These are phyloP conservation scores for Phortica variegata DNA, from an alignment of 1,140 invertebrate genomes.

Conservation along the genomic window DNA sequence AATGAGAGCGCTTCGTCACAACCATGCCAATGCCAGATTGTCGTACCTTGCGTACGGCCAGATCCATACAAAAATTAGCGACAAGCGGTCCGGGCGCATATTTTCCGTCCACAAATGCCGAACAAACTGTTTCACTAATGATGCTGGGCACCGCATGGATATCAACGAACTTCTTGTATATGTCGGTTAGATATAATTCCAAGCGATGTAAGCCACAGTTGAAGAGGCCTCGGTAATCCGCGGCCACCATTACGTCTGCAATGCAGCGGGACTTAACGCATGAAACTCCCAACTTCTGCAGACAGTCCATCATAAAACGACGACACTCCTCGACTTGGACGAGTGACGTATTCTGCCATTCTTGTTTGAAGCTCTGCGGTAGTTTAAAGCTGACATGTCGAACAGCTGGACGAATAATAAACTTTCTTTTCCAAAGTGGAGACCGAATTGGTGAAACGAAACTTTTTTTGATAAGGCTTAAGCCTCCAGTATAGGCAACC, in stretches of 20 bases:
- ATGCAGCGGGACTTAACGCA: constrained; percentile 66
- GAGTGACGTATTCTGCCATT: constrained; percentile 50
- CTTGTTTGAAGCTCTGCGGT: not conserved
- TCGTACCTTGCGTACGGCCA: constrained; percentile 83
- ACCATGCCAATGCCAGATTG: constrained; percentile 83
- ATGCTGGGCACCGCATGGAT: constrained; percentile 64
- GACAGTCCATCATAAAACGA: constrained; percentile 73
- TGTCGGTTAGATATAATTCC: constrained; percentile 68
- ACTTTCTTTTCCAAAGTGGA: too few relatives aligned
- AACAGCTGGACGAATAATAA: not conserved
- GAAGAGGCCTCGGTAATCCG: constrained; percentile 83
- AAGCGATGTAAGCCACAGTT: constrained; percentile 87
- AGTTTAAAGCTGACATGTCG: constrained; percentile 1
- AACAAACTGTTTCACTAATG: constrained; percentile 70
- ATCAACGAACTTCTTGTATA: constrained; percentile 57
- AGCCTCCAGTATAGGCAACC: too few relatives aligned
- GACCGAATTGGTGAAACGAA: too few relatives aligned
- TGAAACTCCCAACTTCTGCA: constrained; percentile 66
- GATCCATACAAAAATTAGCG: constrained; percentile 77
- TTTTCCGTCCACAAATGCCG: constrained; percentile 79
- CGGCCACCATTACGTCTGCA: constrained; percentile 74
- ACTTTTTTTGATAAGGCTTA: too few relatives aligned
- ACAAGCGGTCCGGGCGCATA: constrained; percentile 68
- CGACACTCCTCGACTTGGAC: constrained; percentile 61
- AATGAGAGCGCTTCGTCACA: constrained; percentile 65